Base-by-base conservation (phyloP, 2,888 invertebrate genomes). In the Venustoraphidia nigricollis region DNA sequence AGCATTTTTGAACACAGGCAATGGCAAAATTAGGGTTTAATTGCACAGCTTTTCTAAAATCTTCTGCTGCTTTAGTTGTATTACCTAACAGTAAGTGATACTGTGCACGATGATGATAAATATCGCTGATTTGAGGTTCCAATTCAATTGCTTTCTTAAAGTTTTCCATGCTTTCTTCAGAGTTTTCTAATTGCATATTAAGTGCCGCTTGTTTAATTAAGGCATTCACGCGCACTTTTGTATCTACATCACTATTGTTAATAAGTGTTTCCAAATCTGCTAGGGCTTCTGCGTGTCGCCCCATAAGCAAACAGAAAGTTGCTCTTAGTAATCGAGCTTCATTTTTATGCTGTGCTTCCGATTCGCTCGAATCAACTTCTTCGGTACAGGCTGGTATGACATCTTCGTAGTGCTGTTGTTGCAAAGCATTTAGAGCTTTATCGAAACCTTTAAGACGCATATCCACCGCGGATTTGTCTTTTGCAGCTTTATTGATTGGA, bases 51-150 rank as follows among this genome's bases (percentile, higher is more conserved):
- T 79, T 85, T 45, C 84, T 76, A 67, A 93, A 92, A 66, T 95
- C 90, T 11, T 71, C 64, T 47, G 85, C 75, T 0, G 95, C 93
- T 54, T 84, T 83, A 44, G 83, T 80, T 57, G 89, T 74, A 55
- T 83, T 79, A 49, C 92, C 92, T 59, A 89, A 67, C 44, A 94
- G 67, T 53, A 95, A 70, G 61, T 87, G 78, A 9, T 93, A 83
- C 77, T 95, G 80, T 45, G 93, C 95, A 53, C 93, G 73, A 61
- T 96, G 94, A 64, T 94, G 91, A 65, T 86, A 95, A 46, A 96
- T 80, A 64, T 96, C 96, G 17, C 47, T 38, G 64, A 87, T 89
- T 36, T 82, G 71, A 0, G 89, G 78, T 57, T 89, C 86, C 44
- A 91, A 62, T 57, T 77, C 70, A 40, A 83, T 79, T 36, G 94